phyloP scores from a whole-genome alignment of 2,888 invertebrate genomes.

The Entomobrya proxima region DNA sequence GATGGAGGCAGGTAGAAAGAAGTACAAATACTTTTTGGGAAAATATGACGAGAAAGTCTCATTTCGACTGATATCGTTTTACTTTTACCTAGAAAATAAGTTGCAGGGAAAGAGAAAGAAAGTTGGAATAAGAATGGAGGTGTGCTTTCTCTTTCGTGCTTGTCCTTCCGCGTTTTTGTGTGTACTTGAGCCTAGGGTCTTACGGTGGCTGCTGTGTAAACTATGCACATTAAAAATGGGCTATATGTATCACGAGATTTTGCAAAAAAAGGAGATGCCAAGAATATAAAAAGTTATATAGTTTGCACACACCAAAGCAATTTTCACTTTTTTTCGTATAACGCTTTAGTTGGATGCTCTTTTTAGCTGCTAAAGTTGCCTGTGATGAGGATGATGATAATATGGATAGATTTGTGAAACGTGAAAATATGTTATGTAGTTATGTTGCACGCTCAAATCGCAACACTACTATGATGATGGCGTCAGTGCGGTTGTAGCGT shows the following conservation, averaged over 20 bases:
- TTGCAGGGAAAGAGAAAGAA: neutral
- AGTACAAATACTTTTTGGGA: constrained; percentile 11
- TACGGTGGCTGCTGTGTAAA: too few relatives aligned
- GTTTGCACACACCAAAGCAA: neutral
- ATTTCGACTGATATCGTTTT: constrained; percentile 7
- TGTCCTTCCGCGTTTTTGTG: neutral
- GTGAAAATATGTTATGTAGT: constrained; percentile 16
- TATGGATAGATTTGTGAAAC: neutral
- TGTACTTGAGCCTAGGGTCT: too few relatives aligned
- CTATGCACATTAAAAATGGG: too few relatives aligned
- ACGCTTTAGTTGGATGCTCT: neutral
- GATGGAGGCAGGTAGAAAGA: neutral
- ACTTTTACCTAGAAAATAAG: neutral
- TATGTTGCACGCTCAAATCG: too few relatives aligned
- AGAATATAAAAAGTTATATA: neutral
- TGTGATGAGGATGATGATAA: constrained; percentile 1
- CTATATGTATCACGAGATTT: too few relatives aligned
- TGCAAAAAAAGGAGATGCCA: neutral
- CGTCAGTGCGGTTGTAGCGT: constrained; percentile 6
- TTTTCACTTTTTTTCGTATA: neutral
- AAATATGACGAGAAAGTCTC: constrained; percentile 39
- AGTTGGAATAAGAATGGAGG: neutral
- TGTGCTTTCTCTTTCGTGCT: neutral
- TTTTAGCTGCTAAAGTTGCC: neutral
- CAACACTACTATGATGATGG: neutral